phyloP scores from a whole-genome alignment of 2,888 invertebrate genomes.

The Meliscaeva auricollis region DNA sequence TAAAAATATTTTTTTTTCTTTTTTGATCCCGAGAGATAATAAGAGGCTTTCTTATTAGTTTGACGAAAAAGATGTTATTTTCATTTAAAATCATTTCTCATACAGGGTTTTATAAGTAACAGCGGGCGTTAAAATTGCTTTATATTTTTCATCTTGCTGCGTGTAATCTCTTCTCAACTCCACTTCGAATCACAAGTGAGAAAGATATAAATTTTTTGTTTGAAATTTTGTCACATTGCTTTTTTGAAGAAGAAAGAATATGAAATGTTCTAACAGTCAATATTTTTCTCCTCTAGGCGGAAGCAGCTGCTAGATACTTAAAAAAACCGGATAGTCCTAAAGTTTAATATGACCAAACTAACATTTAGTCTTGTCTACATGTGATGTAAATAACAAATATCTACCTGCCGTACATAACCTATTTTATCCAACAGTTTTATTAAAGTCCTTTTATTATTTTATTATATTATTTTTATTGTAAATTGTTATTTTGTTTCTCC shows the following conservation, averaged over 20 bases:
- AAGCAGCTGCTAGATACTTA: conserved; percentile 24
- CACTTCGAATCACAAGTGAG: conserved; percentile 24
- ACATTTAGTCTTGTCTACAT: conserved; percentile 34
- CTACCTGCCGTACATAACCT: conserved; percentile 9
- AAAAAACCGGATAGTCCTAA: conserved; percentile 5
- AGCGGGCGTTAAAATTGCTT: conserved; percentile 43
- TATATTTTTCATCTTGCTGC: conserved; percentile 34
- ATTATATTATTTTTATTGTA: conserved; percentile 1
- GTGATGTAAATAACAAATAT: conserved; percentile 33
- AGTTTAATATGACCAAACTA: conserved; percentile 23
- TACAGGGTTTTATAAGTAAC: conserved; percentile 42
- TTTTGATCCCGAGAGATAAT: neutral
- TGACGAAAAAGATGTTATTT: conserved; percentile 23
- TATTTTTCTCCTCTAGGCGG: conserved; percentile 50
- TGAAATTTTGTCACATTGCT: neutral
- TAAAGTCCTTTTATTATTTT: neutral
- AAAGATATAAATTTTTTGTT: conserved; percentile 28
- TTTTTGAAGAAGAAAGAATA: neutral
- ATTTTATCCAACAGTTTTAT: neutral
- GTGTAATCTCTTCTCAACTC: conserved; percentile 17
- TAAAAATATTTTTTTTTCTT: too few species aligned
- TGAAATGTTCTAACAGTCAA: conserved; percentile 6
- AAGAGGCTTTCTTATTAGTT: conserved; percentile 17
- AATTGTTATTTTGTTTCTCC: conserved; percentile 15
- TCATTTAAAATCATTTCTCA: conserved; percentile 26